Evolutionary conservation across 2,113 vertebrate species (phyloP).

Genomic region (Malurus alboscapulatus): DNA sequence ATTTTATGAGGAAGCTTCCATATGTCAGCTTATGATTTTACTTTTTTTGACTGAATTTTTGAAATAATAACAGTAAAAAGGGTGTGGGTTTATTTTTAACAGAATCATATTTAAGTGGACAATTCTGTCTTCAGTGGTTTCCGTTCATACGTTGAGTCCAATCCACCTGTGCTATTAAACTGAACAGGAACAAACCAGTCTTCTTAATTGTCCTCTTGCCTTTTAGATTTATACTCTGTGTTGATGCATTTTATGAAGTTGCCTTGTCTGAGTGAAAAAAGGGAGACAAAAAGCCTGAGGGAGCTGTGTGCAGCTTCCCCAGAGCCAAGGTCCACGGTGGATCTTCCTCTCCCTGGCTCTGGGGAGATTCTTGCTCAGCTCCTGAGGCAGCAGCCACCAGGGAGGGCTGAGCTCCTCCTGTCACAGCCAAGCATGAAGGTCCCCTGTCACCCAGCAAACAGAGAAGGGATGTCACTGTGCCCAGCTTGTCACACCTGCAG

Average conservation of each 20-base stretch:
- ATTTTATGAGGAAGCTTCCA: conserved; percentile 28
- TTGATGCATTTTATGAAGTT: not conserved
- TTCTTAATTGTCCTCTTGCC: not conserved
- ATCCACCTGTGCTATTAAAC: not conserved
- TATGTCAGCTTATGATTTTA: not conserved
- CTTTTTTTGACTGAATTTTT: not conserved
- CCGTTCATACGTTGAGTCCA: not conserved
- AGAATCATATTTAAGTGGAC: not conserved
- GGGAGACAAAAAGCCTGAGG: not conserved
- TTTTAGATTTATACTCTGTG: not conserved
- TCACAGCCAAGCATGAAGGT: accelerated
- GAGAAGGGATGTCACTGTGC: not conserved
- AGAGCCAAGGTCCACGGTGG: not conserved
- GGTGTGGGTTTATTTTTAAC: not conserved
- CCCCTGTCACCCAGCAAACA: not conserved
- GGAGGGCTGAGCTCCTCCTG: not conserved
- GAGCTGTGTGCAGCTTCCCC: not conserved
- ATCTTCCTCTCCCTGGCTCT: not conserved
- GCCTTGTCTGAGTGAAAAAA: not conserved
- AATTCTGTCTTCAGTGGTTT: not conserved
- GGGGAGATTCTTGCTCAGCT: not conserved
- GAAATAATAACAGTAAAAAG: not conserved
- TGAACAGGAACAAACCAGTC: not conserved
- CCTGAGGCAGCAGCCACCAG: not conserved
- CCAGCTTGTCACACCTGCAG: accelerated